A percentile compares a stretch with the other conserved stretches of the same genome.
Conservation (phyloP, 2,113 vertebrate species). For the Dascyllus trimaculatus region DNA sequence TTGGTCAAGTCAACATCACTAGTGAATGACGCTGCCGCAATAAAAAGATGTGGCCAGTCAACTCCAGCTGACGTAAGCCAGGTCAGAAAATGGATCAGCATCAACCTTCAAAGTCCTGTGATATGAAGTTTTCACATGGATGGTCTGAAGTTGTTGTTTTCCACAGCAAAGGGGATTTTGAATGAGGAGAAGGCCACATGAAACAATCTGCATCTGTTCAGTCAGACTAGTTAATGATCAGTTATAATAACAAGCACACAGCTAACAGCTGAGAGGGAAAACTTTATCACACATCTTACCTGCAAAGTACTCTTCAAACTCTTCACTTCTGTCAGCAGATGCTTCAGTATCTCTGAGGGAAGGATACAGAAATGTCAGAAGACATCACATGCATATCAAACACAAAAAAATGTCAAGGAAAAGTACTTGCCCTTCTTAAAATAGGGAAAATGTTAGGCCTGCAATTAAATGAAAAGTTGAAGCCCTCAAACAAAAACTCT, state of each 20-base stretch:
- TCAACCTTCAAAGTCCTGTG: no score
- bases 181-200: no score
- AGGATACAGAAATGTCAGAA: slow-evolving; percentile 54
- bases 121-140: no score
- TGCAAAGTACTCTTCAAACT: slow-evolving; percentile 77
- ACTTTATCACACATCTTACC: slow-evolving; percentile 65
- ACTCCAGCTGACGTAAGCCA: no score
- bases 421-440: slow-evolving; percentile 36
- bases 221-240: no score
- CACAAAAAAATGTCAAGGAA: slow-evolving; percentile 45
- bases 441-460: slow-evolving; percentile 1
- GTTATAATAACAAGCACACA: background rate
- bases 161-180: no score
- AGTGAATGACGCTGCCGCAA: no score
- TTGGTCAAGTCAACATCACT: no score
- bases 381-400: slow-evolving; percentile 39
- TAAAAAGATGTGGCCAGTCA: no score
- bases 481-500: background rate
- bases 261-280: background rate
- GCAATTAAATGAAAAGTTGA: slow-evolving; percentile 5
- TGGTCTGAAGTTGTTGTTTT: no score
- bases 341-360: slow-evolving; percentile 76
- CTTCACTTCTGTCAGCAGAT: slow-evolving; percentile 79
- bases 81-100: no score
- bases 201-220: no score